Conservation (phyloP, 2,797 vertebrate species). For the Vireo griseus region DNA sequence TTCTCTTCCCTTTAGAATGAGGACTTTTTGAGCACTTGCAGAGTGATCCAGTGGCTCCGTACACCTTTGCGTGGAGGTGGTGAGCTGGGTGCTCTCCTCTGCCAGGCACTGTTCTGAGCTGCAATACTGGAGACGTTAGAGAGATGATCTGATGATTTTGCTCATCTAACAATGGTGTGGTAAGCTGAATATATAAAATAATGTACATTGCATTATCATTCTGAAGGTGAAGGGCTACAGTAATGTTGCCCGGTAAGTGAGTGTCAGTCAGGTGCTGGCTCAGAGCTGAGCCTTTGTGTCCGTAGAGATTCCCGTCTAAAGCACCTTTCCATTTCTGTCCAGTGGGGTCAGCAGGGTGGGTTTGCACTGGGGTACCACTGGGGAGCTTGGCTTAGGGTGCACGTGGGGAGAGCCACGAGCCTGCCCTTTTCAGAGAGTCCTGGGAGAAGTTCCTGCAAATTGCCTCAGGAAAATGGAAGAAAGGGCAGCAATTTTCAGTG, state of each 20-base stretch:
- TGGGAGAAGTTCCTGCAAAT: not conserved
- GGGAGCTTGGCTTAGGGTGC: not conserved
- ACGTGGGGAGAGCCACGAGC: rapidly evolving
- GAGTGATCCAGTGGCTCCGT: not conserved
- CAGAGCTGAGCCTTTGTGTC: not conserved
- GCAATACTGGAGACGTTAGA: rapidly evolving
- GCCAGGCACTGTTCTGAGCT: not conserved
- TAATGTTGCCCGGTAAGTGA: not conserved
- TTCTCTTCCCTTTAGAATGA: not conserved
- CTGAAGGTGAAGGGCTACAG: not conserved
- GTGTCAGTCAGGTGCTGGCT: not conserved
- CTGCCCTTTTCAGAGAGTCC: not conserved
- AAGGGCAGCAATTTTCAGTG: not conserved
- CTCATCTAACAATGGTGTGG: not conserved
- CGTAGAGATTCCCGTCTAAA: not conserved
- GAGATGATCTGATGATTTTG: not conserved
- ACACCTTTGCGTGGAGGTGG: not conserved
- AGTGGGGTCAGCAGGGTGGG: not conserved
- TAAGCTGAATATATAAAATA: not conserved
- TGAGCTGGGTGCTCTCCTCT: not conserved
- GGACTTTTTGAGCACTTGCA: not conserved
- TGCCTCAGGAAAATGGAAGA: not conserved
- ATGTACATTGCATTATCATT: rapidly evolving
- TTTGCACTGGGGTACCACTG: rapidly evolving
- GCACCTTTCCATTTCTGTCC: not conserved